phyloP scores from a whole-genome alignment of 2,113 vertebrate species.

The Pseudorhombus dupliciocellatus region DNA sequence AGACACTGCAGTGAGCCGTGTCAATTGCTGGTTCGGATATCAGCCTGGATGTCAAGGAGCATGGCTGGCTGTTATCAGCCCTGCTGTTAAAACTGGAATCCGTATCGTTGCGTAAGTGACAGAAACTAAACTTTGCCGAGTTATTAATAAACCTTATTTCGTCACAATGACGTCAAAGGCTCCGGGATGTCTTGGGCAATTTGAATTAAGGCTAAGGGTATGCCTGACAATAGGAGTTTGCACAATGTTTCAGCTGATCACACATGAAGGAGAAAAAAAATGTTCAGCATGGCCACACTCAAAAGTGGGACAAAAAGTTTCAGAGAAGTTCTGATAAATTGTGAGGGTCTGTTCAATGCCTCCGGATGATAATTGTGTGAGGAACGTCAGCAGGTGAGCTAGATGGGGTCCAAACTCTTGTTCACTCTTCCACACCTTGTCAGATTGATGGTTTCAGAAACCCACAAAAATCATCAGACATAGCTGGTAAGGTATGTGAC shows the following conservation, averaged over 20 bases:
- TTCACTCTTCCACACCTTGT: background rate
- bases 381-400: background rate
- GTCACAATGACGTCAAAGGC: constrained; percentile 11
- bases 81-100: constrained; percentile 30
- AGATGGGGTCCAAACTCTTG: background rate
- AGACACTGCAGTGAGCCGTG: constrained; percentile 19
- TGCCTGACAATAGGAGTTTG: background rate
- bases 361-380: background rate
- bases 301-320: background rate
- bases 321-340: background rate
- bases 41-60: constrained; percentile 35
- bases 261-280: background rate
- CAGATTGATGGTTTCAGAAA: background rate
- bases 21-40: constrained; percentile 36
- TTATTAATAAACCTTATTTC: constrained; percentile 4
- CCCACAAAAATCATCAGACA: background rate
- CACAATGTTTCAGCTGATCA: background rate
- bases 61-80: constrained; percentile 35
- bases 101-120: constrained; percentile 4
- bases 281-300: background rate
- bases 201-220: background rate
- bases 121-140: constrained; percentile 14
- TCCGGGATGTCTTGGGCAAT: constrained; percentile 5
- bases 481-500: background rate
- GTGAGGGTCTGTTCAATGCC: background rate